Conservation (phyloP, 2,888 invertebrate genomes). For the Crocallis elinguaria region DNA sequence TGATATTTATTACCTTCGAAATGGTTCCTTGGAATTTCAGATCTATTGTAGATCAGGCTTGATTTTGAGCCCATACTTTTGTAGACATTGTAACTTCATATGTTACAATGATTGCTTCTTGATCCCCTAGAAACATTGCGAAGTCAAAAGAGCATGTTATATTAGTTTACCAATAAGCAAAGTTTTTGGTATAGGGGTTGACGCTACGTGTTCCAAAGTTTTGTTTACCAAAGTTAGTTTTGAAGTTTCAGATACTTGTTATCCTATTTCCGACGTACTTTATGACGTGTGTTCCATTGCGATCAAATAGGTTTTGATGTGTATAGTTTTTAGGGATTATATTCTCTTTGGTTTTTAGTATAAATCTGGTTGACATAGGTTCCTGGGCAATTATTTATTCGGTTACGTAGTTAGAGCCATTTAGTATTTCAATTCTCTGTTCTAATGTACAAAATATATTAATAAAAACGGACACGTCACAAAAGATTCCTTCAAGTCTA, state of each 20-base stretch:
- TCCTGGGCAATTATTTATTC: no score
- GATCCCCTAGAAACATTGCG: not conserved
- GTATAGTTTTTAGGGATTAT: no score
- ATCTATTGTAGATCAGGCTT: not conserved
- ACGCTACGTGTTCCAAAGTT: slow-evolving; percentile 14
- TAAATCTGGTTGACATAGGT: no score
- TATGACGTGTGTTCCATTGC: slow-evolving; percentile 1
- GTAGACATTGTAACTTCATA: not conserved
- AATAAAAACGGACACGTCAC: no score
- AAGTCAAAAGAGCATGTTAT: slow-evolving; percentile 7
- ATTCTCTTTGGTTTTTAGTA: no score
- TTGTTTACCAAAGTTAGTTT: slow-evolving; percentile 3
- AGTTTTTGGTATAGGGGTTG: slow-evolving; percentile 20
- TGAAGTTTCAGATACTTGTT: slow-evolving; percentile 1
- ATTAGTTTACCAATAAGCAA: slow-evolving; percentile 32
- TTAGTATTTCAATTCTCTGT: no score
- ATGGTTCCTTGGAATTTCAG: no score
- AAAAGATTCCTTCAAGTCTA: no score
- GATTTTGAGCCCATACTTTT: not conserved
- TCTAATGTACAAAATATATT: no score
- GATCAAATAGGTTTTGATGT: no score
- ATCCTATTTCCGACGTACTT: slow-evolving; percentile 1
- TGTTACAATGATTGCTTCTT: not conserved
- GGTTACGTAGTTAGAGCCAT: no score
- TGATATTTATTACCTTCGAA: no score